These are phyloP conservation scores for Dendrocincla fuliginosa DNA, from an alignment of 2,797 vertebrate genomes.

Conservation along the genomic window DNA sequence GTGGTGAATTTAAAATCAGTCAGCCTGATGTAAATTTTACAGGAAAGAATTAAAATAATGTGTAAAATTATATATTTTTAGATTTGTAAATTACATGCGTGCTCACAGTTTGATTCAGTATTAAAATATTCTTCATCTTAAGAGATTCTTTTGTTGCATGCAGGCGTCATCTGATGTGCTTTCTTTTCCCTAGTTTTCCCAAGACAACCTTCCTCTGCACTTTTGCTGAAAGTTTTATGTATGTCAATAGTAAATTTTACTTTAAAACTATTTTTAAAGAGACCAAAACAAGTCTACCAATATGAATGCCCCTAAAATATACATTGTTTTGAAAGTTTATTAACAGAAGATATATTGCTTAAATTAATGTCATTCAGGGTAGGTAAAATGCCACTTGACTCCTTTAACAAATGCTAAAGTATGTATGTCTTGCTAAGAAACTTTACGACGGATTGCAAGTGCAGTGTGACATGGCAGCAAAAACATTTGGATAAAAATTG, in stretches of 20 bases:
- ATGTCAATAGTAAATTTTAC: not conserved
- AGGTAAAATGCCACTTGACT: not conserved
- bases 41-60: not conserved
- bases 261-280: not conserved
- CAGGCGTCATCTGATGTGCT: not conserved
- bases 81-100: not conserved
- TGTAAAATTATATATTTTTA: not conserved
- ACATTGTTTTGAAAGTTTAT: not conserved
- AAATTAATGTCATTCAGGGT: not conserved
- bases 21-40: not conserved
- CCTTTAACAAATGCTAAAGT: constrained; percentile 1
- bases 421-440: not conserved
- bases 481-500: constrained; percentile 27
- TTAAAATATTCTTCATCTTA: not conserved
- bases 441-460: not conserved
- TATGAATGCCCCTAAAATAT: not conserved
- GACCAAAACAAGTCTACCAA: not conserved
- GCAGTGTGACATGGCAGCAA: not conserved
- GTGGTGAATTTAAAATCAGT: not conserved
- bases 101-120: not conserved
- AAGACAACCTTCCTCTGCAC: not conserved
- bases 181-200: not conserved
- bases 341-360: not conserved
- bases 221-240: not conserved
- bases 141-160: not conserved